Conservation (phyloP, 2,113 vertebrate genomes). For the Polypterus senegalus region DNA sequence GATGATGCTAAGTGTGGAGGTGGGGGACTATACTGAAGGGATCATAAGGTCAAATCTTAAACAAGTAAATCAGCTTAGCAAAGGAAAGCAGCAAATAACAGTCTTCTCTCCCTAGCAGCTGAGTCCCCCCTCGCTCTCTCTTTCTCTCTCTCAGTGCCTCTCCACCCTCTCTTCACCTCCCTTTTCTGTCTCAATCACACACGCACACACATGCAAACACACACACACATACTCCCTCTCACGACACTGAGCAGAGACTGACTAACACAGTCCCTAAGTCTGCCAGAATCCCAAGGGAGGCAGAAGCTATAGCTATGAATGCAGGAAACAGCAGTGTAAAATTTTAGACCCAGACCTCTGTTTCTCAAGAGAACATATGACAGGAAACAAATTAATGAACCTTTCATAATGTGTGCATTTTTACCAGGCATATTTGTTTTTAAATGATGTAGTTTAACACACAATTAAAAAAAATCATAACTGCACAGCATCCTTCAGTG, state of each 20-base stretch:
- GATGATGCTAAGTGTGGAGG: slow-evolving; percentile 53
- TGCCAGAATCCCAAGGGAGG: slow-evolving; percentile 48
- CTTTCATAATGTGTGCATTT: slow-evolving; percentile 7
- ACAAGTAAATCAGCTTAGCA: slow-evolving; percentile 73
- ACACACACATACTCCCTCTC: slow-evolving; percentile 17
- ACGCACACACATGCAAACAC: slow-evolving; percentile 12
- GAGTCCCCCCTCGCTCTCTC: slow-evolving; percentile 36
- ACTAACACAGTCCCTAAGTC: slow-evolving; percentile 39
- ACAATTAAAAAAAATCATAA: no score
- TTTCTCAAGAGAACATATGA: slow-evolving; percentile 25
- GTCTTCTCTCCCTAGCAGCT: slow-evolving; percentile 42
- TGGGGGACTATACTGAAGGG: slow-evolving; percentile 61
- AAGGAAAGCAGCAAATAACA: slow-evolving; percentile 50
- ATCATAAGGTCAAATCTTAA: slow-evolving; percentile 84
- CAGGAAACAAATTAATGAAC: slow-evolving; percentile 35
- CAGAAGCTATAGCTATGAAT: slow-evolving; percentile 32
- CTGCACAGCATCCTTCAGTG: no score
- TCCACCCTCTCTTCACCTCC: slow-evolving; percentile 13
- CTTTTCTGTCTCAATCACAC: background rate
- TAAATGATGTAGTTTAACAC: no score
- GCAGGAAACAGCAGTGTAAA: slow-evolving; percentile 44
- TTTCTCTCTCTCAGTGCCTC: slow-evolving; percentile 22
- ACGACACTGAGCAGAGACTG: slow-evolving; percentile 21
- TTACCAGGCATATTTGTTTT: no score
- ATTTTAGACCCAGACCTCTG: slow-evolving; percentile 29